Evolutionary conservation across 2,888 invertebrate genomes (phyloP), one percentile per base, ranked within the genome.

Genomic region (Yponomeuta sedellus): DNA sequence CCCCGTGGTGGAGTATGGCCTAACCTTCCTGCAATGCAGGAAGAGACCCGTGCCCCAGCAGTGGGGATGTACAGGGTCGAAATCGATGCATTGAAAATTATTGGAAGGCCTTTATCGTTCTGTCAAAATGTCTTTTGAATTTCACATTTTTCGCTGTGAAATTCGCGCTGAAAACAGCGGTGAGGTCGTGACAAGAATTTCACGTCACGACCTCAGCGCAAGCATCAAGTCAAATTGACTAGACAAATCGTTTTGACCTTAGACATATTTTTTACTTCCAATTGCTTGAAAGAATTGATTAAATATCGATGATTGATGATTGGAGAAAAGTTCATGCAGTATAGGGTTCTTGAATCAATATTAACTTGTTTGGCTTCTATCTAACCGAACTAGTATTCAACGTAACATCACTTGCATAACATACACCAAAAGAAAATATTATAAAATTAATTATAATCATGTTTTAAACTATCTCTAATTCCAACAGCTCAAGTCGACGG

Each of bases 201-300:
- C n/a, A 52, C 16, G 44, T 16, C 44, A 39, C 25, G 62, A 39
- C 62, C 62, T 62, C 39, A 19, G 16, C 0, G 40, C 62, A 19
- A 62, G 19, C 62, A 62, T 39, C 62, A 19, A 39, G 16, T 39
- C 19, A 16, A 59, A 39, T 40, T 62, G 62, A 19, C 12, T n/a
- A 28, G 34, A 19, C 34, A 62, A 62, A 62, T 62, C 39, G 62
- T n/a, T 62, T 62, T 62, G 39, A 62, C 62, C 62, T 62, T 34
- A 19, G 62, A 62, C 62, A 62, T 12, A n/a, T n/a, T 19, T 34
- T 62, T 62, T 62, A 52, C 16, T 16, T 52, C 2, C 44, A 12
- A 52, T 52, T 16, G 44, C 16, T 52, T 52, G 44, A 52, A 52
- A 52, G 44, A 52, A 16, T 52, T 34, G 5, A 34, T 52, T 52